A percentile compares a stretch with the other conserved stretches of the same genome.
These are phyloP conservation scores for Rhegmatorhina hoffmannsi DNA, from an alignment of 2,113 vertebrate genomes.

Conservation along the genomic window DNA sequence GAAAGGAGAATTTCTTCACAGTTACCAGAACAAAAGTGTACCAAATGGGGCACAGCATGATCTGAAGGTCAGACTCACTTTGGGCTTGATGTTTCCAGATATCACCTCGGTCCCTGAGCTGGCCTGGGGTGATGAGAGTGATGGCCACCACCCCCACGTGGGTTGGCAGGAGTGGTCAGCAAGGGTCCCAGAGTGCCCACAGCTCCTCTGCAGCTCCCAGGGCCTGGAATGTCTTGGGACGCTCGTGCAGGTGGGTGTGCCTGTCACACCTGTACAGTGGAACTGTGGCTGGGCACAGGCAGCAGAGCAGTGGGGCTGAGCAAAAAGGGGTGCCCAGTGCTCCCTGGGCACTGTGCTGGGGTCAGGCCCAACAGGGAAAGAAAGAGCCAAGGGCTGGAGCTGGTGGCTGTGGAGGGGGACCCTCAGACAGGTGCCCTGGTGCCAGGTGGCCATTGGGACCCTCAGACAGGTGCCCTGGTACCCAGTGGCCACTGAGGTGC, in stretches of 20 bases:
- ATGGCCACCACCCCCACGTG: accelerated
- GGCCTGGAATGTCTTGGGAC: accelerated
- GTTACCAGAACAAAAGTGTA: accelerated
- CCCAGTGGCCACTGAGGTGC: not conserved
- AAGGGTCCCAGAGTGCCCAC: not conserved
- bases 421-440: not conserved
- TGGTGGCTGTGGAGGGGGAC: not conserved
- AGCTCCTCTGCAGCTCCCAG: not conserved
- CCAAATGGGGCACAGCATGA: accelerated
- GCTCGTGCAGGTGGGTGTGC: accelerated
- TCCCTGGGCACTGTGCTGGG: accelerated
- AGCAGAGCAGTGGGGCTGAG: too few species aligned
- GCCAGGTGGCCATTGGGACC: not conserved
- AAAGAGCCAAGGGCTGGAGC: not conserved
- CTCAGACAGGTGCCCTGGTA: not conserved
- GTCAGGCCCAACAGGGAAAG: not conserved
- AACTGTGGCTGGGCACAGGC: not conserved
- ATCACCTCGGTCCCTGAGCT: accelerated
- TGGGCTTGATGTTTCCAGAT: accelerated
- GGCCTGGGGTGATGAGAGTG: not conserved
- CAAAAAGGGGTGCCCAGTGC: accelerated
- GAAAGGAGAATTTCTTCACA: not conserved
- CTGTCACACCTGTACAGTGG: accelerated
- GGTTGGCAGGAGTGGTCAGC: not conserved
- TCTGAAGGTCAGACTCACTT: accelerated